Evolutionary conservation across 92 coral and sea anemone species (phyloP).

Genomic region (Heteractis magnifica): DNA sequence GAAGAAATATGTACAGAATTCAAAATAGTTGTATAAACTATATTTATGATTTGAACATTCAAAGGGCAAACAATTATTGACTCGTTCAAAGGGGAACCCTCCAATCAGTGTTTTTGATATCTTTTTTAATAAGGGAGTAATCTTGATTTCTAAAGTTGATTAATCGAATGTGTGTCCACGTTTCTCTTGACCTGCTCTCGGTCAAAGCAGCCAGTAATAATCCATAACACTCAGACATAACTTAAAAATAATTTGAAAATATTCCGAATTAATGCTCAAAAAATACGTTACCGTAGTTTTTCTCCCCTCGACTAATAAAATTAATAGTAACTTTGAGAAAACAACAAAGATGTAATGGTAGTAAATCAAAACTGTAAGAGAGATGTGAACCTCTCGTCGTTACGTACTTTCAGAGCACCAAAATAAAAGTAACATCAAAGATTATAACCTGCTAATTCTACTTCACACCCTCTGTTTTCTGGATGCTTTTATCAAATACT

Average conservation of each 20-base stretch:
- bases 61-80: not conserved
- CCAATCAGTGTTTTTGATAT: too few relatives aligned
- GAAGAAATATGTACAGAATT: not conserved
- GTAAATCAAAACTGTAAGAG: not conserved
- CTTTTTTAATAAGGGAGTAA: not conserved
- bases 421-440: not conserved
- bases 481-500: slow-evolving; percentile 11
- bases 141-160: not conserved
- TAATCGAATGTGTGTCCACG: not conserved
- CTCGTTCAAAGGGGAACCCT: not conserved
- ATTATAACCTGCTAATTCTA: not conserved
- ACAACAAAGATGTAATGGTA: too few relatives aligned
- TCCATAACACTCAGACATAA: not conserved
- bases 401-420: not conserved
- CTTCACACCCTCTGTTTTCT: not conserved
- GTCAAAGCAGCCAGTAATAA: not conserved
- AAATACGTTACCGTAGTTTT: not conserved
- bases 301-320: too few relatives aligned
- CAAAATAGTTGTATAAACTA: not conserved
- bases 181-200: not conserved
- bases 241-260: not conserved
- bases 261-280: not conserved
- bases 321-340: too few relatives aligned
- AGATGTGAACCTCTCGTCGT: not conserved
- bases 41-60: not conserved